Conservation (phyloP, 2,113 vertebrate genomes). For the Brevimyrus niger region DNA sequence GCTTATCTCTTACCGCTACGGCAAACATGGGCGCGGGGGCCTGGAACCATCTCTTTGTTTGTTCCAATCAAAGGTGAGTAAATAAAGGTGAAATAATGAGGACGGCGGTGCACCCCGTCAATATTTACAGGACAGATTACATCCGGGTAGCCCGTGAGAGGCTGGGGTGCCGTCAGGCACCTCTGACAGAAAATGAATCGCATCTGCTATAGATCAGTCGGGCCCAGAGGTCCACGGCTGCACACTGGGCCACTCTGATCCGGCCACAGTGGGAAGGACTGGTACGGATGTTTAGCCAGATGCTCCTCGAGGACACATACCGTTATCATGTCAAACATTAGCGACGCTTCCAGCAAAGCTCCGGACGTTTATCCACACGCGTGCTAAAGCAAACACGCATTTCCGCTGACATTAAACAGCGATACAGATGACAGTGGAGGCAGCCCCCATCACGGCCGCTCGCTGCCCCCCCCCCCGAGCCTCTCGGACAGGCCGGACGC, state of each 20-base stretch:
- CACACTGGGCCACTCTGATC: not conserved
- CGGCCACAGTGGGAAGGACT: not conserved
- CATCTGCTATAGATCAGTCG: not conserved
- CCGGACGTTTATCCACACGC: not conserved
- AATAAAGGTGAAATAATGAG: constrained; percentile 29
- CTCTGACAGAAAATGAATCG: not conserved
- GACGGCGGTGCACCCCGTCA: not conserved
- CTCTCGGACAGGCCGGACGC: not conserved
- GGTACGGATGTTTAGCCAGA: not conserved
- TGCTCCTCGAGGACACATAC: not conserved
- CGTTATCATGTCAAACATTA: not conserved
- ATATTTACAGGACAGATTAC: constrained; percentile 14
- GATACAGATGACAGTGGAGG: not conserved
- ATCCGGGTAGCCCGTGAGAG: not conserved
- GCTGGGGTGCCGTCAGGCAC: not conserved
- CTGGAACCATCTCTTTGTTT: constrained; percentile 19
- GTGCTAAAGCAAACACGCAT: not conserved
- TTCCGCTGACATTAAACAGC: not conserved
- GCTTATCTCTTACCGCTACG: constrained; percentile 23
- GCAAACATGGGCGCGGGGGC: constrained; percentile 24
- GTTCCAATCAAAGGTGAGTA: constrained; percentile 23
- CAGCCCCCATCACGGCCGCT: not conserved
- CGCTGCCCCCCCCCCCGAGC: not conserved
- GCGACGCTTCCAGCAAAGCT: not conserved
- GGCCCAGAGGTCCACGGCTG: not conserved